phyloP scores from a whole-genome alignment of 2,888 invertebrate species.

The Macaria notata region DNA sequence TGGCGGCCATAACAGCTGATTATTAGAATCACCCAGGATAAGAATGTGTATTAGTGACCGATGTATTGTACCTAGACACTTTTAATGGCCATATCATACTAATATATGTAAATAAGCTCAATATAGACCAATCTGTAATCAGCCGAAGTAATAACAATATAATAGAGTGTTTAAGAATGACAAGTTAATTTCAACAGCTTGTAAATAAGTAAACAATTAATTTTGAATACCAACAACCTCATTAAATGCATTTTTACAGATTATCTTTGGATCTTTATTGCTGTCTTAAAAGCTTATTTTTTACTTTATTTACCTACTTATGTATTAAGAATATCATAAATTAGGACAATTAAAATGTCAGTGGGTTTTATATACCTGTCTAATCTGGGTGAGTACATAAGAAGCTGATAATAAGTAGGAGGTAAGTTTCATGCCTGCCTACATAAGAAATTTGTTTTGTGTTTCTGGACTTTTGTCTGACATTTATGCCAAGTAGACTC shows the following conservation, averaged over 20 bases:
- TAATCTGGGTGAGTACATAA: too few relatives aligned
- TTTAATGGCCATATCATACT: conserved; percentile 4
- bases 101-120: conserved; percentile 13
- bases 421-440: too few relatives aligned
- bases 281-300: neutral
- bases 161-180: conserved; percentile 7
- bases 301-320: neutral
- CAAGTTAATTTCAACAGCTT: conserved; percentile 18
- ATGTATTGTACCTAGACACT: neutral
- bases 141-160: conserved; percentile 8
- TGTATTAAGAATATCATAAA: neutral
- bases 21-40: neutral
- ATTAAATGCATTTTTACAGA: conserved; percentile 10
- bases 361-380: too few relatives aligned
- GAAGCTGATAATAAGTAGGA: too few relatives aligned
- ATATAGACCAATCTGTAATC: conserved; percentile 5
- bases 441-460: too few relatives aligned
- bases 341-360: too few relatives aligned
- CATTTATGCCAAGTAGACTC: neutral
- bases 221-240: conserved; percentile 20
- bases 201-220: conserved; percentile 11
- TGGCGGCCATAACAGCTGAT: neutral
- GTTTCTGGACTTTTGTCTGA: neutral
- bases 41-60: neutral
- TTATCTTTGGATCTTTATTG: conserved; percentile 8